Base-by-base conservation (phyloP, 2,888 invertebrate species). In the Apodemia mormo region DNA sequence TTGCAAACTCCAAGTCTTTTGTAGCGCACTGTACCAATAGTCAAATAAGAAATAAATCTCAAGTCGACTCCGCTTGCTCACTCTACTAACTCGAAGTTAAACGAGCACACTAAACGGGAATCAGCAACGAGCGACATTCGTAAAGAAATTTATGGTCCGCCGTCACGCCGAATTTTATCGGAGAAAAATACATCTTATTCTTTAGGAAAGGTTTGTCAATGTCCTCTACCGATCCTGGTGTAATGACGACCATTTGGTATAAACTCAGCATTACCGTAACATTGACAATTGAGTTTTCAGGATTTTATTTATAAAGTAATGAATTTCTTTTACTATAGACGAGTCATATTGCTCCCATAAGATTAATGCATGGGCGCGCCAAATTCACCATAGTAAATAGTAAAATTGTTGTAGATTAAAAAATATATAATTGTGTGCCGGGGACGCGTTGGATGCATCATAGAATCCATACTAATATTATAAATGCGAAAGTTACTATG, bases 151-250 rank as follows among this genome's bases (percentile, higher is more conserved):
- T 83, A 83, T 82, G 77, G 81, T 77, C 75, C 64, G 74, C 78
- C 77, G 80, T 81, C 82, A 81, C 78, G 78, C 81, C 85, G 82
- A 89, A 89, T 90, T 88, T 90, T 88, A 89, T 89, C 89, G 88
- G 79, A 79, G 84, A 82, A 83, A 89, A 88, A 90, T 90, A 89
- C 88, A 89, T 89, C 87, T 90, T 89, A 89, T 87, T 88, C 87
- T 85, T 86, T 82, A 84, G 76, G 72, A 81, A 78, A 85, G 83
- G 84, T 91, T 90, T 90, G 89, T 91, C 91, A 91, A 90, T 80
- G 91, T 91, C 91, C 77, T 69, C 68, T 74, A 81, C 82, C 86
- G 86, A 88, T 88, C 87, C 85, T 76, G 80, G 73, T 72, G 81
- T 80, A 90, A 90, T 88, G 89, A 83, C 80, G 71, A 76, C 80